Percentiles rank a stretch among this genome's conserved stretches.
Evolutionary conservation across 2,888 invertebrate genomes (phyloP).

Genomic region (Aproaerema taeniolella): DNA sequence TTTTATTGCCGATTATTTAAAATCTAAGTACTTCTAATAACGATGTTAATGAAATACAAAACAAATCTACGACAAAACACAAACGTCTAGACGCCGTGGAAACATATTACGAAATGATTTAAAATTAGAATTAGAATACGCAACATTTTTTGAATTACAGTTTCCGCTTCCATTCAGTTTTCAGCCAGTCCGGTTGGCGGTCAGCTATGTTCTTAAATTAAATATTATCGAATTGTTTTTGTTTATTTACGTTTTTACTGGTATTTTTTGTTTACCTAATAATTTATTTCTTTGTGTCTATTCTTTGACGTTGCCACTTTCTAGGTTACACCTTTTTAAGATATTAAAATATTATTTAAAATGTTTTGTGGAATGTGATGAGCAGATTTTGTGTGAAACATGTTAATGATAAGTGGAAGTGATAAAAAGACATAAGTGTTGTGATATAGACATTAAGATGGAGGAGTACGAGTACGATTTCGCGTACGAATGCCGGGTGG

Average conservation of each 20-base stretch:
- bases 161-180: slow-evolving; percentile 69
- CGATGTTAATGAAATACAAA: slow-evolving; percentile 31
- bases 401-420: slow-evolving; percentile 41
- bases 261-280: too few species aligned
- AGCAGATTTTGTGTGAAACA: slow-evolving; percentile 33
- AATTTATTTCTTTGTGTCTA: too few species aligned
- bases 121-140: slow-evolving; percentile 72
- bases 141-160: slow-evolving; percentile 55
- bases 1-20: slow-evolving; percentile 20
- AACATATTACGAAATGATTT: slow-evolving; percentile 63
- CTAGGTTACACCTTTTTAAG: slow-evolving; percentile 35
- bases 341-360: slow-evolving; percentile 3
- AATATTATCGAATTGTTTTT: slow-evolving; percentile 17
- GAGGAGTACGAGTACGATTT: slow-evolving; percentile 80
- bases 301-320: slow-evolving; percentile 16
- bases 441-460: slow-evolving; percentile 41
- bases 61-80: slow-evolving; percentile 22
- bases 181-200: slow-evolving; percentile 41
- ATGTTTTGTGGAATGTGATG: slow-evolving; percentile 21
- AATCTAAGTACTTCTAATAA: slow-evolving; percentile 11
- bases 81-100: slow-evolving; percentile 44
- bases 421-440: slow-evolving; percentile 11
- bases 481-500: slow-evolving; percentile 82
- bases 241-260: too few species aligned
- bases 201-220: slow-evolving; percentile 38